Base-by-base conservation (phyloP, 2,888 invertebrate genomes). In the Prionchulus punctatus region DNA sequence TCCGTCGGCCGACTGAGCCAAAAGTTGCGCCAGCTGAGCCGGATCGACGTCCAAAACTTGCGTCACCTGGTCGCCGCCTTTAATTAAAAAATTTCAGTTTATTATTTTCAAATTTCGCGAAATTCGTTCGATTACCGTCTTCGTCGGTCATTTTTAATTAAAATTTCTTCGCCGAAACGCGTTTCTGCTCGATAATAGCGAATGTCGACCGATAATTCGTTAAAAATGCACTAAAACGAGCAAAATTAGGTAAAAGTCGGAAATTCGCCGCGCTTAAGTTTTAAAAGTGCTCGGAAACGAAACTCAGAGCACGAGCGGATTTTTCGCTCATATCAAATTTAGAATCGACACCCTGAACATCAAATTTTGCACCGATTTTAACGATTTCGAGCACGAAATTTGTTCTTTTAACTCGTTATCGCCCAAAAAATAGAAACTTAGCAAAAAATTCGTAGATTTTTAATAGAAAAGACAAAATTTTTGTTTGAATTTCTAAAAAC, bases 1-100 rank as follows among this genome's bases (percentile, higher is more conserved):
- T 23, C 50, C 28, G 7, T 27, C 50, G 53, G 4, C 51, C 51
- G 53, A 45, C 23, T 55, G 50, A 25, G 50, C 30, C 36, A 55
- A 28, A 3, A 55, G 26, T 53, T 30, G 31, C 4, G 55, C 50
- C n/a, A 55, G 31, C 26, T 55, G 49, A 25, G 27, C 55, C 2
- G 55, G 23, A 18, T 47, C 47, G 21, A 55, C 25, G 23, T 43
- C 50, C 30, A 55, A 45, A 45, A 45, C 23, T 45, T 45, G 47
- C 18, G 47, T 23, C 18, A 21, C 47, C 7, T 23, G 15, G 23
- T 45, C 47, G 47, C 47, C 47, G 23, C 18, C 47, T 45, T 12
- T 7, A 12, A 45, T 7, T 45, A 7, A n/a, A 45, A 45, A 23
- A 45, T 36, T 36, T 36, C 18, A 18, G 36, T 7, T 36, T 12